These are phyloP conservation scores for Tachuris rubrigastra DNA, from an alignment of 2,113 vertebrate species.

Conservation along the genomic window DNA sequence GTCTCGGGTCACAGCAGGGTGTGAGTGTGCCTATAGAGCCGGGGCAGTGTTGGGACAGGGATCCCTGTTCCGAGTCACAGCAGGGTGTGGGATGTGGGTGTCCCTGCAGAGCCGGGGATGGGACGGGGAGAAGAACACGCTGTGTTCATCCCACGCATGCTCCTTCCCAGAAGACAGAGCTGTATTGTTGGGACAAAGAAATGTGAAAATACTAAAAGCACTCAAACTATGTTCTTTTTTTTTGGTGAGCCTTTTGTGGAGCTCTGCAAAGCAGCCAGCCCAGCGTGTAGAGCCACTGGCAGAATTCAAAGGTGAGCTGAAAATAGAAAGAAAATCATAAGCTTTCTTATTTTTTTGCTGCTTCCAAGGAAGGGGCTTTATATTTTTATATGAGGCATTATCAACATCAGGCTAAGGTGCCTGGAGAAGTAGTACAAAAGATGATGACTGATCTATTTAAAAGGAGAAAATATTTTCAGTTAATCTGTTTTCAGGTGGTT, in stretches of 20 bases:
- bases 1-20: not conserved
- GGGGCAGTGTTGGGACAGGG: not conserved
- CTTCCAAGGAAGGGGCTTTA: not conserved
- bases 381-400: not conserved
- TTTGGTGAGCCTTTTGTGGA: not conserved
- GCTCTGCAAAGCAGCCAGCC: not conserved
- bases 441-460: not conserved
- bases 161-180: conserved; percentile 24
- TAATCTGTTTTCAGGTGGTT: not conserved
- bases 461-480: not conserved
- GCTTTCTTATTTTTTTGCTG: not conserved
- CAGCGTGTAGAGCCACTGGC: not conserved
- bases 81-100: not conserved
- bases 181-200: conserved; percentile 52
- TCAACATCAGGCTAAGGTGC: not conserved
- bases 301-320: not conserved
- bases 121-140: not conserved
- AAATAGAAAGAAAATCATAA: not conserved
- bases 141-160: not conserved
- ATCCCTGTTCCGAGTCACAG: not conserved
- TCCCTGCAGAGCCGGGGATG: not conserved
- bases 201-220: conserved; percentile 38
- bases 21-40: not conserved
- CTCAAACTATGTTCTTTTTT: conserved; percentile 46
- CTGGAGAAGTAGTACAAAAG: not conserved